Conservation (phyloP, 2,888 invertebrate species). For the Hyposoter didymator region DNA sequence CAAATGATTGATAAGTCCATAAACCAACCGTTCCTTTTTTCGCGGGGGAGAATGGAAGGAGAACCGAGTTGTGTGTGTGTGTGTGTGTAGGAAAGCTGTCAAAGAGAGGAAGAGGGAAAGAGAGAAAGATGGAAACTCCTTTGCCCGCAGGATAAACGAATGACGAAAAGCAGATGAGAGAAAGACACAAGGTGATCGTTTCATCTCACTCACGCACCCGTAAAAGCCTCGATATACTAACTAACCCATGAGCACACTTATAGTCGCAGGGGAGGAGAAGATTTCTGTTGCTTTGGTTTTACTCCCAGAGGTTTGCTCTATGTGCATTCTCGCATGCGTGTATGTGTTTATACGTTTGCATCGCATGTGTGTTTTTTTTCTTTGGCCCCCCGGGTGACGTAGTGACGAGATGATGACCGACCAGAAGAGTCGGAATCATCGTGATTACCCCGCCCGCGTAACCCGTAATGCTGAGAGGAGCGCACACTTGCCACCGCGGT, state of each 20-base stretch:
- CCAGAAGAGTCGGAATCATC: constrained; percentile 81
- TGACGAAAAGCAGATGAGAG: constrained; percentile 50
- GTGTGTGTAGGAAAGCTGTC: not conserved
- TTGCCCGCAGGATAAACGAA: constrained; percentile 50
- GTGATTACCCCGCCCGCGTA: constrained; percentile 82
- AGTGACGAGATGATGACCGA: constrained; percentile 84
- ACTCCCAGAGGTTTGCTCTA: constrained; percentile 39
- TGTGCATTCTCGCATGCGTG: not conserved
- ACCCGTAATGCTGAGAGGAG: constrained; percentile 79
- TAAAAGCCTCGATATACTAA: constrained; percentile 31
- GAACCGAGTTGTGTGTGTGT: not conserved
- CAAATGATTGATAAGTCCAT: constrained; percentile 84
- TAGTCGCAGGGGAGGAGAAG: constrained; percentile 32
- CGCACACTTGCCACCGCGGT: constrained; percentile 79
- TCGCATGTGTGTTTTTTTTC: constrained; percentile 34
- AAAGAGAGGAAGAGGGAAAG: constrained; percentile 35
- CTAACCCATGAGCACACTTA: constrained; percentile 23
- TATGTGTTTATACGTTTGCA: not conserved
- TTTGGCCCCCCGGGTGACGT: constrained; percentile 83
- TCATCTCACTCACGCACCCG: constrained; percentile 28
- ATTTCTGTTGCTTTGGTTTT: constrained; percentile 54
- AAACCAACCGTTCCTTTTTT: constrained; percentile 77
- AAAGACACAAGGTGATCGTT: constrained; percentile 1
- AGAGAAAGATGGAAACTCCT: constrained; percentile 16
- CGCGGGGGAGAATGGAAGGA: constrained; percentile 64